Evolutionary conservation across 2,888 invertebrate genomes (phyloP).

Genomic region (Acleris sparsana): DNA sequence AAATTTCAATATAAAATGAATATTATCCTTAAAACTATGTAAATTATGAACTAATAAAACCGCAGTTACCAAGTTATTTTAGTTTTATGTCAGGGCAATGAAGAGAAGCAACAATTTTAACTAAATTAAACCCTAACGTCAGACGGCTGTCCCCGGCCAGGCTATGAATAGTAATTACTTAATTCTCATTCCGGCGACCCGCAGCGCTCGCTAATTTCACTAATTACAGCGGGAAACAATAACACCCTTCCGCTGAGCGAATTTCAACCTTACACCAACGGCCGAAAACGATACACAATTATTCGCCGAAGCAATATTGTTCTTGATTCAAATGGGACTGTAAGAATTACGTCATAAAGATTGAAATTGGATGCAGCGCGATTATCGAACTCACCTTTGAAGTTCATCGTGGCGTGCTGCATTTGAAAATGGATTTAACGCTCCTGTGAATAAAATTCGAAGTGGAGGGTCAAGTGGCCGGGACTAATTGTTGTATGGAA

Average conservation of each 20-base stretch:
- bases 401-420: neutral
- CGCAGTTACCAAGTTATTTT: too few species aligned
- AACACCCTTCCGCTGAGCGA: slow-evolving; percentile 37
- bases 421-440: slow-evolving; percentile 6
- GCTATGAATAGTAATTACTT: slow-evolving; percentile 19
- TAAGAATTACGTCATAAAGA: slow-evolving; percentile 38
- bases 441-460: neutral
- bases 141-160: slow-evolving; percentile 4
- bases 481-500: neutral
- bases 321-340: slow-evolving; percentile 13
- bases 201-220: slow-evolving; percentile 66
- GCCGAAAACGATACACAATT: neutral
- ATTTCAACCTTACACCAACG: slow-evolving; percentile 39
- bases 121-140: neutral
- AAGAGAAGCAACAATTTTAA: too few species aligned
- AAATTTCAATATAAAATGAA: too few species aligned
- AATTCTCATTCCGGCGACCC: slow-evolving; percentile 38
- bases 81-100: too few species aligned
- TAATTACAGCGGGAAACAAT: slow-evolving; percentile 65
- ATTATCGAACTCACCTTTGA: slow-evolving; percentile 14
- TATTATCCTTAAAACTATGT: too few species aligned
- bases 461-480: neutral
- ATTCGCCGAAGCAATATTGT: too few species aligned
- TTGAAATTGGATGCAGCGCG: slow-evolving; percentile 5
- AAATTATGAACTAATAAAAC: too few species aligned